Percentiles rank a stretch among this genome's conserved stretches.
phyloP scores from a whole-genome alignment of 2,113 vertebrate genomes.

The Ondatra zibethicus region DNA sequence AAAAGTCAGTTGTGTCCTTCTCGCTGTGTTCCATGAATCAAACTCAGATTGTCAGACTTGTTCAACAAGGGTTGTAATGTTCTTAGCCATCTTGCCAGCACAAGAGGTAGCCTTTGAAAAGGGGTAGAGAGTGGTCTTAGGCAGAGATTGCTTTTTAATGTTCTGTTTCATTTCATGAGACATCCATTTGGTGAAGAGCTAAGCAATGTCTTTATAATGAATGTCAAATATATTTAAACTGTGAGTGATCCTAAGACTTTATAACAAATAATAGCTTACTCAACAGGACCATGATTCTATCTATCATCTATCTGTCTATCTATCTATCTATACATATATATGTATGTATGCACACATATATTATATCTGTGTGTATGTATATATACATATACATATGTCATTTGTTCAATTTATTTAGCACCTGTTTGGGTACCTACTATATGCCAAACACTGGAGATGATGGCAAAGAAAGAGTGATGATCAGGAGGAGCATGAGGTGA shows the following conservation, averaged over 20 bases:
- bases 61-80: neutral
- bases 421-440: neutral
- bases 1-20: neutral
- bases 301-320: no score
- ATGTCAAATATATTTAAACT: neutral
- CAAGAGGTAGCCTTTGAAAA: neutral
- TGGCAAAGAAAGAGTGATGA: neutral
- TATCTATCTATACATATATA: no score
- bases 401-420: neutral
- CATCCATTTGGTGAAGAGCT: neutral
- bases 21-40: no score
- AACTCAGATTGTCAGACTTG: neutral
- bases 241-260: neutral
- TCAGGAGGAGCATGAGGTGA: neutral
- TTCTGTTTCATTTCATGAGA: neutral
- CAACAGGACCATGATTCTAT: neutral
- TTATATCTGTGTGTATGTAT: no score
- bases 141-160: neutral
- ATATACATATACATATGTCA: neutral
- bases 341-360: no score
- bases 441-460: neutral
- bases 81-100: neutral
- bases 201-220: slow-evolving; percentile 4
- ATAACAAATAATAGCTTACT: neutral
- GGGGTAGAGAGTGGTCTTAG: neutral